Evolutionary conservation across 2,888 invertebrate genomes (phyloP).

Genomic region (Hemaris fuciformis): DNA sequence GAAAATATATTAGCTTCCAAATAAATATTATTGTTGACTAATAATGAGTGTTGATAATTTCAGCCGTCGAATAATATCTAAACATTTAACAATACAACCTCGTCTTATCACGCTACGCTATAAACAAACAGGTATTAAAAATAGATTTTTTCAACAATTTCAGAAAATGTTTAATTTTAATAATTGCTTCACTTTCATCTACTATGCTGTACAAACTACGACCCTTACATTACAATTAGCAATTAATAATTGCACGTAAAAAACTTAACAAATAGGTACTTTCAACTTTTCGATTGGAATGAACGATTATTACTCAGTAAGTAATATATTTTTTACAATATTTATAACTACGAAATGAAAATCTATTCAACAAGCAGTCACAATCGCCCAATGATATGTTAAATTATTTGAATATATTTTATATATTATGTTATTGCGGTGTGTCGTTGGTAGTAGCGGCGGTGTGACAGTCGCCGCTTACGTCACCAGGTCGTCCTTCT

Average conservation of each 20-base stretch:
- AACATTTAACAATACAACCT: background rate
- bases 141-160: conserved; percentile 59
- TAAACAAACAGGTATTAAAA: conserved; percentile 19
- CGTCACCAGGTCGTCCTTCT: conserved; percentile 66
- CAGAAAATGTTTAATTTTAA: conserved; percentile 80
- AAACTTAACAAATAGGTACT: conserved; percentile 81
- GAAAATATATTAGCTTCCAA: conserved; percentile 67
- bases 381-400: conserved; percentile 83
- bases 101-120: background rate
- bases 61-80: background rate
- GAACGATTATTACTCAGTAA: conserved; percentile 77
- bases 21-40: conserved; percentile 79
- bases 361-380: conserved; percentile 79
- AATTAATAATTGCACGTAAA: conserved; percentile 83
- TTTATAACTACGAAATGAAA: conserved; percentile 76
- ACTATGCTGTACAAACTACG: conserved; percentile 81
- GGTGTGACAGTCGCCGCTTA: background rate
- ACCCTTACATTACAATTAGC: conserved; percentile 79
- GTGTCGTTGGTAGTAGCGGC: conserved; percentile 47
- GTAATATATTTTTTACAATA: conserved; percentile 76
- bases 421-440: conserved; percentile 73
- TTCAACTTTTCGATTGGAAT: conserved; percentile 81
- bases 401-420: conserved; percentile 61
- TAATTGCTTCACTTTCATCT: conserved; percentile 79
- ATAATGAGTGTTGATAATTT: conserved; percentile 20